A percentile compares a stretch with the other conserved stretches of the same genome.
Evolutionary conservation across 2,888 invertebrate species (phyloP).

Genomic region (Standfussiana lucernea): DNA sequence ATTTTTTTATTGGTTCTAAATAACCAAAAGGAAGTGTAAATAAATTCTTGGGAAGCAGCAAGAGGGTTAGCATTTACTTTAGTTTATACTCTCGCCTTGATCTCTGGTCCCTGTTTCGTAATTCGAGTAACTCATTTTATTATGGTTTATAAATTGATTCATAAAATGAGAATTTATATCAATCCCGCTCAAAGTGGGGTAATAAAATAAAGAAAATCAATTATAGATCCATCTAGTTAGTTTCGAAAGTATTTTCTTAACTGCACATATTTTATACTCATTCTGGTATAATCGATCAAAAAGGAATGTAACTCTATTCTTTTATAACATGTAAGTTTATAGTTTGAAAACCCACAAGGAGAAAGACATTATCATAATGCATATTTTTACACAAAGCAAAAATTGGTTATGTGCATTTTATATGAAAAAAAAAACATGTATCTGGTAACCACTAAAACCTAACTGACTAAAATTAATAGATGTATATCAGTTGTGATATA

Average conservation of each 20-base stretch:
- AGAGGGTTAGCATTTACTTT: constrained; percentile 56
- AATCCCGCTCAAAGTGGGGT: constrained; percentile 20
- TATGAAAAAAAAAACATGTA: constrained; percentile 35
- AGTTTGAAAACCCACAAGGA: constrained; percentile 31
- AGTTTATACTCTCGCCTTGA: constrained; percentile 61
- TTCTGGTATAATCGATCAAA: constrained; percentile 45
- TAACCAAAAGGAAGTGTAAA: constrained; percentile 29
- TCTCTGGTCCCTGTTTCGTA: constrained; percentile 69
- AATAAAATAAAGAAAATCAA: constrained; percentile 29
- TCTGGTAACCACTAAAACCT: constrained; percentile 64
- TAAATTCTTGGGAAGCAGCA: constrained; percentile 60
- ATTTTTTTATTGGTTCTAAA: constrained; percentile 24
- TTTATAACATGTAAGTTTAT: constrained; percentile 27
- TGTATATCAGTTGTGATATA: constrained; percentile 37
- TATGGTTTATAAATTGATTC: constrained; percentile 40
- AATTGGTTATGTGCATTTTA: constrained; percentile 26
- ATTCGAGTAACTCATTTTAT: constrained; percentile 53
- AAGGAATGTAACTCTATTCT: constrained; percentile 67
- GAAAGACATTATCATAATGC: constrained; percentile 25
- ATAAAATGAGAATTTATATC: constrained; percentile 34
- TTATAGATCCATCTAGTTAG: constrained; percentile 2
- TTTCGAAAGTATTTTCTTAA: constrained; percentile 22
- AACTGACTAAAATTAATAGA: constrained; percentile 49
- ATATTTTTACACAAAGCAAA: constrained; percentile 44
- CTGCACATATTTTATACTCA: constrained; percentile 18